Base-by-base conservation (phyloP, 2,113 vertebrate species). In the Emydocephalus ijimae region DNA sequence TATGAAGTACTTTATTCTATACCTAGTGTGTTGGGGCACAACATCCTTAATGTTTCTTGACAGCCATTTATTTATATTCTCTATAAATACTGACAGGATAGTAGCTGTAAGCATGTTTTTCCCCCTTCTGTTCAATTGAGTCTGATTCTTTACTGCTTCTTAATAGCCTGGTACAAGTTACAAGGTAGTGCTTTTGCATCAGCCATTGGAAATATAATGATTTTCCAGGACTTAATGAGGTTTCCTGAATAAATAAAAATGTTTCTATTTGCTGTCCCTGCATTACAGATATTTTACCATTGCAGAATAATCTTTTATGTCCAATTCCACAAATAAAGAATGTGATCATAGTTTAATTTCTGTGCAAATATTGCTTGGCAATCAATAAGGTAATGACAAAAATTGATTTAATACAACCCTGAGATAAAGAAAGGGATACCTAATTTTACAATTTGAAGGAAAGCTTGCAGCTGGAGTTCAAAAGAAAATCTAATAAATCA, bases 291-390 rank as follows among this genome's bases (percentile, higher is more conserved):
- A 94, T 95, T 96, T 96, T 96, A 95, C 94, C 93, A 93, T 96
- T 93, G 94, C 93, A 94, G 94, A 96, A 87, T 91, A 95, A 94
- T 95, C 93, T 97, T 96, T 96, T 93, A 95, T 12, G 95, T 96
- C 94, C 96, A 97, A 97, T 97, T 97, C 96, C 91, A 88, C 0
- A 54, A 96, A 94, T 96, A 97, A 97, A 93, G 91, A 95, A 95
- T 93, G 94, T 96, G 97, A 98, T 97, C 94, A 59, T 91, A 94
- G 94, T 96, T 97, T 97, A 97, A 97, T 98, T 97, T 97, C 93
- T 93, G 94, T 94, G 94, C 94, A 95, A 29, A 96, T 0, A 90
- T 96, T 89, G 89, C 88, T 96, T 97, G 8, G 55, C 95, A 97
- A 97, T 98, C 97, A 97, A 97, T 97, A 97, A 97, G 93, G 26